A percentile compares a stretch with the other conserved stretches of the same genome.
These are phyloP conservation scores for Myiozetetes cayanensis DNA, from an alignment of 2,113 vertebrate species.

Conservation along the genomic window DNA sequence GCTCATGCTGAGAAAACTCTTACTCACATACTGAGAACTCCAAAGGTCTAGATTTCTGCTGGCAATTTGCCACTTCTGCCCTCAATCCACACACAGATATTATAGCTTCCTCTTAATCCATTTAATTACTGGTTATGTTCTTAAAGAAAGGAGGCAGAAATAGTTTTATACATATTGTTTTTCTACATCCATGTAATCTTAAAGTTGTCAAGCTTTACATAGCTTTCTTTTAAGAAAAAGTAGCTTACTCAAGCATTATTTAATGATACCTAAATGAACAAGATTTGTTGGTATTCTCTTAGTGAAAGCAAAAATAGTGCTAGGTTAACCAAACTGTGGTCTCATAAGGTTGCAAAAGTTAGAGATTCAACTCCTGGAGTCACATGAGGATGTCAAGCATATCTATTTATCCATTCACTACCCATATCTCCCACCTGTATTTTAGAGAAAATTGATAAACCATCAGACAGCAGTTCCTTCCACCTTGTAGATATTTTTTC, in stretches of 20 bases:
- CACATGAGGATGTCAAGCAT: background rate
- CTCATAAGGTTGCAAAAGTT: background rate
- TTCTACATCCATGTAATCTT: background rate
- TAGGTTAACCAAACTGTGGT: background rate
- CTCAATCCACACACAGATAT: background rate
- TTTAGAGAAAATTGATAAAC: background rate
- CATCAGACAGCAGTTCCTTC: background rate
- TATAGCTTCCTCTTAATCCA: background rate
- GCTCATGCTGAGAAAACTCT: background rate
- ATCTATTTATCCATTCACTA: background rate
- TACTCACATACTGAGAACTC: background rate
- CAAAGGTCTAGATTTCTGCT: background rate
- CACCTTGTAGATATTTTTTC: background rate
- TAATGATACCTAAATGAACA: background rate
- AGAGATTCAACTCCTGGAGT: background rate
- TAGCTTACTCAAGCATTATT: background rate
- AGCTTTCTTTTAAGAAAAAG: background rate
- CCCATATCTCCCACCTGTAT: background rate
- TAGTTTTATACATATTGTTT: background rate
- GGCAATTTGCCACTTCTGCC: background rate
- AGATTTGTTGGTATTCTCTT: background rate
- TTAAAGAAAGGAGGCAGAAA: background rate
- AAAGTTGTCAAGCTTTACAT: background rate
- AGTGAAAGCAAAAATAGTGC: background rate
- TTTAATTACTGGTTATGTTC: background rate